Evolutionary conservation across 2,797 vertebrate species (phyloP).

Genomic region (Arremon brunneinucha): DNA sequence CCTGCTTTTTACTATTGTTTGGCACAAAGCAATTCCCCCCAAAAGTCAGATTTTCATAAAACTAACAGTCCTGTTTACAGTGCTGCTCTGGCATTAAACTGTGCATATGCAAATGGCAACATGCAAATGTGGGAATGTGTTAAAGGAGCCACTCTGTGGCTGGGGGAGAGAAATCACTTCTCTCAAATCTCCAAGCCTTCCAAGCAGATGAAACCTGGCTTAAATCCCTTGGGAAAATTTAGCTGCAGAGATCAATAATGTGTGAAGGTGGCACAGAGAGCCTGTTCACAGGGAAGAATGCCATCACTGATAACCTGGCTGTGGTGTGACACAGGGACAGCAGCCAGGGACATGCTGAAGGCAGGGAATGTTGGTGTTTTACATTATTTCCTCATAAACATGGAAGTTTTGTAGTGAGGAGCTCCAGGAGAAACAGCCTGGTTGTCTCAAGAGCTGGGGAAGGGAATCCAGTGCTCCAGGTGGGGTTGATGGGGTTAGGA

Average conservation of each 20-base stretch:
- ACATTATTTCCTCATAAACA: accelerated
- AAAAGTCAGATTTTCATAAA: neutral
- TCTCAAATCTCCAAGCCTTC: neutral
- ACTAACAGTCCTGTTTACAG: neutral
- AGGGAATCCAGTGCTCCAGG: too few species aligned
- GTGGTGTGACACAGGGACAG: neutral
- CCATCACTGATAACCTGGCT: neutral
- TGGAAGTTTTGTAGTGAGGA: neutral
- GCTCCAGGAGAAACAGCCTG: neutral
- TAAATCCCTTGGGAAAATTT: neutral
- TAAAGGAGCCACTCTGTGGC: neutral
- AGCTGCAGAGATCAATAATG: neutral
- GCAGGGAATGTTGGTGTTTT: neutral
- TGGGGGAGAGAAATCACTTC: neutral
- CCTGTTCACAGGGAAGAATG: neutral
- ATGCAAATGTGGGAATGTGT: neutral
- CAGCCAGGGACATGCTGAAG: accelerated
- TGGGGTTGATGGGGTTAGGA: neutral
- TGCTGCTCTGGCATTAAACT: neutral
- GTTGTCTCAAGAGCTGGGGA: neutral
- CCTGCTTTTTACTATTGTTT: neutral
- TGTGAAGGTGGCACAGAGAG: neutral
- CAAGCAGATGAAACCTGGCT: neutral
- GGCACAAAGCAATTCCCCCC: neutral
- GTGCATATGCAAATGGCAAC: neutral